Base-by-base conservation (phyloP, 1,140 invertebrate species). In the Rhyzopertha dominica region DNA sequence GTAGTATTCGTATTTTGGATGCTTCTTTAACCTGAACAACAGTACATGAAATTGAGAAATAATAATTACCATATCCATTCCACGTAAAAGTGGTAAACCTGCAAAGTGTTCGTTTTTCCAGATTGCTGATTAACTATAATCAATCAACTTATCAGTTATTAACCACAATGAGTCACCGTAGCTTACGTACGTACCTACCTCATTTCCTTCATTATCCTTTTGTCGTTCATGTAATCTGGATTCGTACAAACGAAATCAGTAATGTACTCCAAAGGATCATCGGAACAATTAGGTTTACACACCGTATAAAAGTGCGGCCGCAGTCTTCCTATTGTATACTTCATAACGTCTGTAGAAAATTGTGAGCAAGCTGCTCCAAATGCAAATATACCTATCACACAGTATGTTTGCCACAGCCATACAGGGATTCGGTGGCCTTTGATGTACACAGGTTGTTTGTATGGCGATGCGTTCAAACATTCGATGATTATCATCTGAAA, bases 301-400 rank as follows among this genome's bases (percentile, higher is more conserved):
- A 87, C 73, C 68, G 75, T 74, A 49, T 93, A 79, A 69, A 97
- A 98, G 70, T 98, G 91, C 5, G 95, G 95, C 52, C 95, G 71
- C 41, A 97, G 70, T 34, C 93, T 75, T 18, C 95, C 95, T 46
- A 97, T 83, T 1, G 84, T 83, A 58, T 95, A 95, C 69, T 96
- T 97, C 16, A 85, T 87, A 53, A 95, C 80, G 59, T 95, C 90
- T 3, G 90, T 94, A 5, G 82, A 80, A 10, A 92, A 67, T 66
- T 91, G 85, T 32, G 83, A 87, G 46, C 82, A 79, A 1, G 80
- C 81, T n/a, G 84, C 83, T 0, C 90, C 91, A 66, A 93, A 94
- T 20, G 82, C 79, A 60, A 93, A 95, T 0, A 89, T 68, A 1
- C 85, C 84, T 7, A 90, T 67, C 46, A 81, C 78, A 43, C 76